Conservation (phyloP, 2,888 invertebrate species). For the Ennomos erosarius region DNA sequence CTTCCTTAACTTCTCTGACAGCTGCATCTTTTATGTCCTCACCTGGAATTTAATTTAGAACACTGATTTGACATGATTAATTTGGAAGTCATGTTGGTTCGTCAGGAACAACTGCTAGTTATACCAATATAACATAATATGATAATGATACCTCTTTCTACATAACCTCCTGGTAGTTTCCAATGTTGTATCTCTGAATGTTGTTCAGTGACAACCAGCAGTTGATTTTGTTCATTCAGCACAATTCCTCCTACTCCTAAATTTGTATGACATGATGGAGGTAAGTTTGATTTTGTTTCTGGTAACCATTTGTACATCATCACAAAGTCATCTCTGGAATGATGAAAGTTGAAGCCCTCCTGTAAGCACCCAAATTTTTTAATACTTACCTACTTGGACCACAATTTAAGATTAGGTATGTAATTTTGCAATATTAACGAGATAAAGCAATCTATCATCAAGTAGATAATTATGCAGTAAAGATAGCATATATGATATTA, state of each 20-base stretch:
- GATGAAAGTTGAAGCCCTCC: constrained; percentile 95
- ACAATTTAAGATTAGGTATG: no score
- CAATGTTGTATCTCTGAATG: constrained; percentile 87
- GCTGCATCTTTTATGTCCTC: constrained; percentile 94
- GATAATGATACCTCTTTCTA: constrained; percentile 88
- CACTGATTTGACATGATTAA: no score
- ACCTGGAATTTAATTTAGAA: constrained; percentile 75
- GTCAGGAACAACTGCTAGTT: no score
- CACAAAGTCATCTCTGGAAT: constrained; percentile 91
- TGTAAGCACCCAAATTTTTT: constrained; percentile 54
- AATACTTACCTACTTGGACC: not conserved
- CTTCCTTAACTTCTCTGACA: constrained; percentile 94
- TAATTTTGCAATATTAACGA: no score
- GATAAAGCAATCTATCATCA: no score
- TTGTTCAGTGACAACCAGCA: constrained; percentile 93
- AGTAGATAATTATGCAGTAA: no score
- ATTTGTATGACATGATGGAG: constrained; percentile 91
- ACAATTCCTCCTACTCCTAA: constrained; percentile 95
- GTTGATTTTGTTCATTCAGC: constrained; percentile 89
- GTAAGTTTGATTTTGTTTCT: constrained; percentile 83
- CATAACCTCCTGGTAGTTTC: constrained; percentile 97
- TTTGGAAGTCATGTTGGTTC: no score
- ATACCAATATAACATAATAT: not conserved
- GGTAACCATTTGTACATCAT: constrained; percentile 94
- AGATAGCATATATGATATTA: no score